phyloP scores from a whole-genome alignment of 2,888 invertebrate species.

The Dynastes grantii region DNA sequence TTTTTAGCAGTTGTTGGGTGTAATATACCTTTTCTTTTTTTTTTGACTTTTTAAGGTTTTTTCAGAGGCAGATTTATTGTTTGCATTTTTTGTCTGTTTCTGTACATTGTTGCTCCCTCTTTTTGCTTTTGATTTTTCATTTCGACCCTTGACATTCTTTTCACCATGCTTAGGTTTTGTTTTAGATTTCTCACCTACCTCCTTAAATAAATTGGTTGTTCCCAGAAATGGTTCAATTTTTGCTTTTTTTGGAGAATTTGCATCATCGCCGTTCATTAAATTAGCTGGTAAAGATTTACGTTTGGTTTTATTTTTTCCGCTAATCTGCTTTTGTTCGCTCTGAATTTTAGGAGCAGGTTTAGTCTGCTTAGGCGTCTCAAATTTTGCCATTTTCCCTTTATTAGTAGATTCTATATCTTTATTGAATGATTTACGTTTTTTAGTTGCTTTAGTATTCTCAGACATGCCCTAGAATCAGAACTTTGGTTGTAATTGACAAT shows the following conservation, averaged over 20 bases:
- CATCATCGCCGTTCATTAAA: constrained; percentile 26
- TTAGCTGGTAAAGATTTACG: constrained; percentile 38
- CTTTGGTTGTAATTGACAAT: neutral
- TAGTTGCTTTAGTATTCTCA: neutral
- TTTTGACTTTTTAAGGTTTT: constrained; percentile 20
- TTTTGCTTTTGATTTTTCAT: neutral
- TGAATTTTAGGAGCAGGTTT: constrained; percentile 26
- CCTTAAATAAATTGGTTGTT: constrained; percentile 7
- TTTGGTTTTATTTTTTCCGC: constrained; percentile 33
- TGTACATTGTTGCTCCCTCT: neutral
- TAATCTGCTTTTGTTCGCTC: constrained; percentile 34
- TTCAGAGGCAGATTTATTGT: constrained; percentile 4
- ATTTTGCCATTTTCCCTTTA: constrained; percentile 17
- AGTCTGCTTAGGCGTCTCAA: constrained; percentile 20
- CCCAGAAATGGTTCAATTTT: constrained; percentile 38
- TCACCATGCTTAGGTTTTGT: too few relatives aligned
- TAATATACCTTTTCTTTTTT: constrained; percentile 25
- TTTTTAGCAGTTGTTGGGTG: constrained; percentile 6
- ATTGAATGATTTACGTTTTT: constrained; percentile 17
- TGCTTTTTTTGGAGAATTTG: constrained; percentile 37
- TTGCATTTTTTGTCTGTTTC: neutral
- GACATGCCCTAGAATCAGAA: neutral
- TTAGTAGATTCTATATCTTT: constrained; percentile 2
- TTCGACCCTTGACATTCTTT: neutral
- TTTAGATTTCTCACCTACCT: neutral